Percentiles rank a stretch among this genome's conserved stretches.
Conservation (phyloP, 2,888 invertebrate species). For the Zaprionus bogoriensis region DNA sequence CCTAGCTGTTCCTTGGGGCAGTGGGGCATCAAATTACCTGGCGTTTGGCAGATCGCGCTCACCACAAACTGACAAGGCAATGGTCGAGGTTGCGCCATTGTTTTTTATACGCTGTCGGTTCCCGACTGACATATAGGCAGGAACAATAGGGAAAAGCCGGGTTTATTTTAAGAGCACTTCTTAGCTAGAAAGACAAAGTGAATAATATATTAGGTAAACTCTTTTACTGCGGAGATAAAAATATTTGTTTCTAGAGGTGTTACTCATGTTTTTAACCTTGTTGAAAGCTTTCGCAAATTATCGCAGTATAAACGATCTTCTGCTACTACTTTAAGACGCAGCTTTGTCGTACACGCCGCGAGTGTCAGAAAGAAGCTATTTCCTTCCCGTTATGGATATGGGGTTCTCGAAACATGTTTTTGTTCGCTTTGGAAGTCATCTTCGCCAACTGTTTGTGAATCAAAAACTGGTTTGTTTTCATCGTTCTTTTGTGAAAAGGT, state of each 20-base stretch:
- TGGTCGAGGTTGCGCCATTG: constrained; percentile 17
- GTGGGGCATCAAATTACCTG: constrained; percentile 30
- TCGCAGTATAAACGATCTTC: neutral
- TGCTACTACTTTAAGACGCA: too few relatives aligned
- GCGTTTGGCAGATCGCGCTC: constrained; percentile 42
- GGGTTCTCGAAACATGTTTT: neutral
- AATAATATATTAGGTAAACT: neutral
- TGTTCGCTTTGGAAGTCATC: neutral
- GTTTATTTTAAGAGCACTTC: neutral
- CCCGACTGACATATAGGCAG: neutral
- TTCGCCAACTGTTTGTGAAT: neutral
- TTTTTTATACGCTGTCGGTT: neutral
- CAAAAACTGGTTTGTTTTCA: neutral
- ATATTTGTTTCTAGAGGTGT: neutral
- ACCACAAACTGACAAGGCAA: constrained; percentile 18
- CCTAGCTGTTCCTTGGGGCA: constrained; percentile 9
- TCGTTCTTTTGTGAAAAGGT: neutral
- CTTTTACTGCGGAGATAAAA: too few relatives aligned
- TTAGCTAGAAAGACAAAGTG: neutral
- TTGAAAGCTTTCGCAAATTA: neutral
- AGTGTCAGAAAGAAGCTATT: constrained; percentile 1
- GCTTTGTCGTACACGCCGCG: neutral
- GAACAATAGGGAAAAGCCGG: neutral
- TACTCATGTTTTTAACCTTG: neutral
- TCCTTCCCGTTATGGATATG: constrained; percentile 1